Evolutionary conservation across 2,888 invertebrate species (phyloP).

Genomic region (Campopleginae sp.): DNA sequence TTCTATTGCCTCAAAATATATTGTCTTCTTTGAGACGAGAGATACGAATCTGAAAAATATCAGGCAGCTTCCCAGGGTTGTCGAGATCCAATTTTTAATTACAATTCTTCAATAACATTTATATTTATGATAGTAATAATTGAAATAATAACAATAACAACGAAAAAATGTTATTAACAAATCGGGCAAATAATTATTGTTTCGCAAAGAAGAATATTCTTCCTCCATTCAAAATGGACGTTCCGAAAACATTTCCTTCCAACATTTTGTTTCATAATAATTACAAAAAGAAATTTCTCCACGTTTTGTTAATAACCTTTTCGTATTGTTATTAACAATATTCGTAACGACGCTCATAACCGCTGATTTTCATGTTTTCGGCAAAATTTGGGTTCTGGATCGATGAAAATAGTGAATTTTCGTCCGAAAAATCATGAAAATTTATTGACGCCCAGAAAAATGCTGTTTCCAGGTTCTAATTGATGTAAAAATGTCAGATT

Average conservation of each 20-base stretch:
- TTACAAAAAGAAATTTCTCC: not conserved
- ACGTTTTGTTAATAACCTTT: not conserved
- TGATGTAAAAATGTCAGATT: not conserved
- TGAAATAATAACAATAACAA: not conserved
- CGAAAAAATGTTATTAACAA: not conserved
- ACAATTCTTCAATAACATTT: too few species aligned
- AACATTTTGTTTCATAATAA: not conserved
- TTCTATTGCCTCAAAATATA: not conserved
- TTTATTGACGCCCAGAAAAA: not conserved
- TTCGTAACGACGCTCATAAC: not conserved
- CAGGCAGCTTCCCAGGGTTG: not conserved
- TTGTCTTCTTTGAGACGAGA: not conserved
- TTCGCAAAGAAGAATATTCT: not conserved
- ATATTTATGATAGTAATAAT: too few species aligned
- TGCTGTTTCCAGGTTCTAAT: not conserved
- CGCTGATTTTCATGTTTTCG: not conserved
- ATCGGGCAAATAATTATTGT: not conserved
- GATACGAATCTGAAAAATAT: not conserved
- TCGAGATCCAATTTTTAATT: not conserved
- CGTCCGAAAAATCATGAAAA: not conserved
- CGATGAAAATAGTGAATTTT: not conserved
- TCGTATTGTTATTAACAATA: not conserved
- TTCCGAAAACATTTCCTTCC: not conserved
- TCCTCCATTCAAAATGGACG: not conserved
- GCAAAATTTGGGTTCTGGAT: not conserved